phyloP scores from a whole-genome alignment of 2,888 invertebrate genomes.

The Eupeodes latifasciatus region DNA sequence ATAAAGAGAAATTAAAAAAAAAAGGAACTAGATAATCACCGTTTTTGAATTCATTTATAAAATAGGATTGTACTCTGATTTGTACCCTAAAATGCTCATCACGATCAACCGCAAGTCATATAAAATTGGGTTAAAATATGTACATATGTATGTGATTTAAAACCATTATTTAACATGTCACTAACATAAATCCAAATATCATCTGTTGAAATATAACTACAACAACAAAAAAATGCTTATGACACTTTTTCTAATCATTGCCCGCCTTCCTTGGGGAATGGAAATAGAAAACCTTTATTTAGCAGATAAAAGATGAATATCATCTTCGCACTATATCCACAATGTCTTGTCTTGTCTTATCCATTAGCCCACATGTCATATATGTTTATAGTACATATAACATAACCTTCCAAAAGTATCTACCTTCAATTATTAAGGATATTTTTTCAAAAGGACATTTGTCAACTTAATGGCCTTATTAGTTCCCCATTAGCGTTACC shows the following conservation, averaged over 20 bases:
- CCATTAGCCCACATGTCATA: constrained; percentile 8
- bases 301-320: constrained; percentile 16
- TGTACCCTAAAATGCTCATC: too few relatives aligned
- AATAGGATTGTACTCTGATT: too few relatives aligned
- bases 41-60: too few relatives aligned
- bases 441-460: constrained; percentile 38
- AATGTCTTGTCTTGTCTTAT: constrained; percentile 13
- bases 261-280: not conserved
- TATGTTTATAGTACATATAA: not conserved
- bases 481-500: constrained; percentile 36
- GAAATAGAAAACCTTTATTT: not conserved
- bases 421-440: constrained; percentile 21
- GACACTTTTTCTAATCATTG: not conserved
- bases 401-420: not conserved
- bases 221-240: not conserved
- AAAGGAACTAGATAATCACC: too few relatives aligned
- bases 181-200: constrained; percentile 2
- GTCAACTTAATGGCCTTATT: constrained; percentile 41
- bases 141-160: not conserved
- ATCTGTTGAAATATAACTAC: not conserved
- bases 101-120: not conserved
- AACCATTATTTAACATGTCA: constrained; percentile 1
- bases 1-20: too few relatives aligned
- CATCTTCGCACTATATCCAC: not conserved
- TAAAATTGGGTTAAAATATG: not conserved